Percentiles rank a stretch among this genome's conserved stretches.
Conservation (phyloP, 2,888 invertebrate species). For the Aphodius granarius region DNA sequence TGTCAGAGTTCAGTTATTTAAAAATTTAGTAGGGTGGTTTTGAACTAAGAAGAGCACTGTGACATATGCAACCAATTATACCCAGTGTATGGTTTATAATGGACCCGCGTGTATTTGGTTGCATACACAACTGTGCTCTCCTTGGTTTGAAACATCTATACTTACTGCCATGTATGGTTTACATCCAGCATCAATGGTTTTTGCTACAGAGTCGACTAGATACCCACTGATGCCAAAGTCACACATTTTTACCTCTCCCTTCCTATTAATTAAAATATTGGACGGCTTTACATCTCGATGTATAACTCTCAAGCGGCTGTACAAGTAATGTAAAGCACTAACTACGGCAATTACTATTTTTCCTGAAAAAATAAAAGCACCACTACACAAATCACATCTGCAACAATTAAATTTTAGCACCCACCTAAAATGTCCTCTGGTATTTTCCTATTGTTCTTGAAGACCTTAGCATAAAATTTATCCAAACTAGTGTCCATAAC, state of each 20-base stretch:
- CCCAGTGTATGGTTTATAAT: too few relatives aligned
- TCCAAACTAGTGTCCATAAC: constrained; percentile 99
- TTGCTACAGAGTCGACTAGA: constrained; percentile 94
- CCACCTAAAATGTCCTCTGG: constrained; percentile 84
- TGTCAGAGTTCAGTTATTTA: too few relatives aligned
- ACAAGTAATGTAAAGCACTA: constrained; percentile 90
- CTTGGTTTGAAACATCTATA: too few relatives aligned
- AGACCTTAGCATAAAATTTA: constrained; percentile 92
- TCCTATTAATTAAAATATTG: constrained; percentile 91
- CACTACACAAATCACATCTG: background rate
- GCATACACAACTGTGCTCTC: too few relatives aligned
- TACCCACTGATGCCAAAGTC: constrained; percentile 99
- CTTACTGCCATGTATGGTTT: constrained; percentile 97
- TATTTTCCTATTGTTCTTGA: constrained; percentile 74
- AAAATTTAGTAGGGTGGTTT: too few relatives aligned
- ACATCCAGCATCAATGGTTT: constrained; percentile 97
- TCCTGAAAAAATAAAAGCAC: constrained; percentile 66
- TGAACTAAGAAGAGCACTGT: too few relatives aligned
- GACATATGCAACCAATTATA: too few relatives aligned
- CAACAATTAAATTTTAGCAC: background rate
- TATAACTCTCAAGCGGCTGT: constrained; percentile 88
- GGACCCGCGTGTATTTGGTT: too few relatives aligned
- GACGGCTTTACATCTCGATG: constrained; percentile 97
- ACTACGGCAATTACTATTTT: constrained; percentile 88
- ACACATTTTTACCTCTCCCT: constrained; percentile 96